Percentiles rank a stretch among this genome's conserved stretches.
Conservation (phyloP, 2,888 invertebrate genomes). For the Ariolimax columbianus region DNA sequence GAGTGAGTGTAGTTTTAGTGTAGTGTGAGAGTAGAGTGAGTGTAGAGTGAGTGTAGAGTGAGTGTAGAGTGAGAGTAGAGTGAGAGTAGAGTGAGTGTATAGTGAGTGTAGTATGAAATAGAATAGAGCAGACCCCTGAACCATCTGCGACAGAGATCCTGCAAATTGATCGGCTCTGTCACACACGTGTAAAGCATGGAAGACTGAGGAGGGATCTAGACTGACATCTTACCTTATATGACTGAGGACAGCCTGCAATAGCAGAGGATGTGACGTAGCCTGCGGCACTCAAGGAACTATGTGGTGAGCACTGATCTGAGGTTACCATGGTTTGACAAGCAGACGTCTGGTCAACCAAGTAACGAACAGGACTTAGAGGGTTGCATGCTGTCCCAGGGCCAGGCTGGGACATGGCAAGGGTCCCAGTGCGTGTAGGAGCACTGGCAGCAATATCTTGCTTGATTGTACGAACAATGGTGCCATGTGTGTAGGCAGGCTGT, state of each 20-base stretch:
- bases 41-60: too few species aligned
- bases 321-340: constrained; percentile 64
- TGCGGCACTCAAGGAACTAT: constrained; percentile 67
- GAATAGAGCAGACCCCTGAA: too few species aligned
- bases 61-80: too few species aligned
- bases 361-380: constrained; percentile 68
- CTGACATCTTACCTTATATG: constrained; percentile 27
- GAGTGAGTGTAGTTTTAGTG: too few species aligned
- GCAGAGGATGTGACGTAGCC: constrained; percentile 64
- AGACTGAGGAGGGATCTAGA: too few species aligned
- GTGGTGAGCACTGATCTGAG: constrained; percentile 57
- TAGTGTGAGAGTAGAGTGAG: too few species aligned
- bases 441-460: constrained; percentile 60
- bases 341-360: constrained; percentile 62
- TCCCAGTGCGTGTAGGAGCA: constrained; percentile 55
- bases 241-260: constrained; percentile 21
- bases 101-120: too few species aligned
- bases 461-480: constrained; percentile 57
- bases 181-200: too few species aligned
- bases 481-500: constrained; percentile 53
- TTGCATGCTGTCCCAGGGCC: constrained; percentile 67
- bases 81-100: too few species aligned
- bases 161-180: too few species aligned
- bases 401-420: constrained; percentile 69
- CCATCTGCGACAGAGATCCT: too few species aligned